Percentiles rank a stretch among this genome's conserved stretches.
phyloP scores from a whole-genome alignment of 2,888 invertebrate genomes.

The Drosophila lutescens region DNA sequence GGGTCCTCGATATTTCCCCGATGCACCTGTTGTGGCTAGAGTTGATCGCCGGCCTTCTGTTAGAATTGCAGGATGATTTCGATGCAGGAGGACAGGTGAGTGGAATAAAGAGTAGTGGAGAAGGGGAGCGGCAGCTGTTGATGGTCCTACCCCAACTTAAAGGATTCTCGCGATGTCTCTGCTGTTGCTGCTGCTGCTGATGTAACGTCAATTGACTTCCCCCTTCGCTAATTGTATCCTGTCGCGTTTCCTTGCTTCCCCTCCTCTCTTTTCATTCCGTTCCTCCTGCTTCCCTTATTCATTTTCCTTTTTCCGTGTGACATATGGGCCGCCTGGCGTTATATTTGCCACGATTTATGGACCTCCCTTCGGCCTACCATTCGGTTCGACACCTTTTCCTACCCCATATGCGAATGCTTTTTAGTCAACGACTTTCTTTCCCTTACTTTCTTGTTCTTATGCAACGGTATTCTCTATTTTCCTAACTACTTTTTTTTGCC shows the following conservation, averaged over 20 bases:
- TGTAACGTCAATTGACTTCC: conserved; percentile 75
- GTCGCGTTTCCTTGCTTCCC: conserved; percentile 55
- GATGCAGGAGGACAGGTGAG: conserved; percentile 35
- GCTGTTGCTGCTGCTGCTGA: conserved; percentile 31
- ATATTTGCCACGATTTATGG: conserved; percentile 73
- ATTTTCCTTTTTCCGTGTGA: conserved; percentile 51
- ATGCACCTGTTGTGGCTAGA: conserved; percentile 70
- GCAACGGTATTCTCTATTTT: conserved; percentile 43
- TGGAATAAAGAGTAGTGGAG: not conserved
- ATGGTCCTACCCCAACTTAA: conserved; percentile 32
- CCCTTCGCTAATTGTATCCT: conserved; percentile 72
- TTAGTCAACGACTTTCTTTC: conserved; percentile 70
- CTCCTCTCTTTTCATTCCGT: not conserved
- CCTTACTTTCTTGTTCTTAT: conserved; percentile 37
- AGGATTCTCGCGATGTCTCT: conserved; percentile 36
- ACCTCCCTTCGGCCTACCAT: conserved; percentile 55
- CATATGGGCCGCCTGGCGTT: conserved; percentile 72
- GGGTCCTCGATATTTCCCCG: conserved; percentile 32
- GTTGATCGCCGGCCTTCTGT: conserved; percentile 32
- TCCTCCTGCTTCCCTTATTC: conserved; percentile 7
- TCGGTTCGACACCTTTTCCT: conserved; percentile 71
- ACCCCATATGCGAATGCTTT: conserved; percentile 66
- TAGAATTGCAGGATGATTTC: conserved; percentile 6
- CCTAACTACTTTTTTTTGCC: conserved; percentile 15
- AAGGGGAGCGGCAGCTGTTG: conserved; percentile 31